These are phyloP conservation scores for Nannospalax galili DNA, from an alignment of 2,113 vertebrate species.

Conservation along the genomic window DNA sequence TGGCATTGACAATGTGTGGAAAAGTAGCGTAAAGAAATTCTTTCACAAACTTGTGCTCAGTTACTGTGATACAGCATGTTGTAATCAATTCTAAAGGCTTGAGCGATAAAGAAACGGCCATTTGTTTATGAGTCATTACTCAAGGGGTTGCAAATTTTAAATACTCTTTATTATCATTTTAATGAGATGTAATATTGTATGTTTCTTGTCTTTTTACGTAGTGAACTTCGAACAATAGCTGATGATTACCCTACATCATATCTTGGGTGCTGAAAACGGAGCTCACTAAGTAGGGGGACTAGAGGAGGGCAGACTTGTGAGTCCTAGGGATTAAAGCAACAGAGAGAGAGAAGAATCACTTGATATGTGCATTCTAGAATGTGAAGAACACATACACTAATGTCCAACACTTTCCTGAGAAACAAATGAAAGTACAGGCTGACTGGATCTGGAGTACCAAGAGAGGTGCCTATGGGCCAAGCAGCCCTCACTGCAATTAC, in stretches of 20 bases:
- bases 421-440: not conserved
- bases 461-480: not conserved
- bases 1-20: conserved; percentile 54
- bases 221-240: conserved; percentile 21
- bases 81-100: conserved; percentile 80
- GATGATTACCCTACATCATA: not conserved
- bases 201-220: not conserved
- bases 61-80: conserved; percentile 58
- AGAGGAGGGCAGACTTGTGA: not conserved
- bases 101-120: conserved; percentile 81
- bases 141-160: conserved; percentile 71
- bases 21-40: conserved; percentile 76
- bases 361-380: not conserved
- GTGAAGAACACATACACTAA: not conserved
- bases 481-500: not conserved
- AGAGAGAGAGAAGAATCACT: not conserved
- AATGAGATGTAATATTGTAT: conserved; percentile 61
- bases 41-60: conserved; percentile 71
- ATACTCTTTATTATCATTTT: conserved; percentile 50
- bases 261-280: not conserved
- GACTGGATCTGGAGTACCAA: not conserved
- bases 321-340: not conserved
- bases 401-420: not conserved
- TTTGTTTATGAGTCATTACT: conserved; percentile 75
- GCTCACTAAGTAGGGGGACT: not conserved